These are phyloP conservation scores for Mystacides longicornis DNA, from an alignment of 2,888 invertebrate species.

Conservation along the genomic window DNA sequence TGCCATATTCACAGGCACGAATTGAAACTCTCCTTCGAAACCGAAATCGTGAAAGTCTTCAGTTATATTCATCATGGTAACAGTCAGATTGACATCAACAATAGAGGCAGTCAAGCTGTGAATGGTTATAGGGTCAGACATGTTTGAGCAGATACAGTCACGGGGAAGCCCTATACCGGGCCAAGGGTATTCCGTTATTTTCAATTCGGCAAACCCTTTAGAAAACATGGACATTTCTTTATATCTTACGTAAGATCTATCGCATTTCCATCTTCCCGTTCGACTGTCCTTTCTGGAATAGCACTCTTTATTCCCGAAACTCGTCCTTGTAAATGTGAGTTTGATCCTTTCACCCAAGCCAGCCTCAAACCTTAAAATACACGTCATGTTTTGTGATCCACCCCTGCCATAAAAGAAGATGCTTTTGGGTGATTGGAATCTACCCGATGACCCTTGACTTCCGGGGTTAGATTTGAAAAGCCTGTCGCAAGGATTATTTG, in stretches of 20 bases:
- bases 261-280: conserved; percentile 63
- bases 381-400: conserved; percentile 67
- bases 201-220: conserved; percentile 51
- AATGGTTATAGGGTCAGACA: conserved; percentile 56
- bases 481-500: conserved; percentile 57
- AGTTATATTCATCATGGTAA: conserved; percentile 72
- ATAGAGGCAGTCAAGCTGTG: conserved; percentile 62
- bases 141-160: conserved; percentile 67
- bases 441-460: conserved; percentile 49
- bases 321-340: conserved; percentile 59
- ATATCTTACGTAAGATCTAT: conserved; percentile 37
- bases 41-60: conserved; percentile 74
- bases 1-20: conserved; percentile 50
- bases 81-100: conserved; percentile 65
- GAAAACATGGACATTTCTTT: conserved; percentile 40
- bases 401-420: conserved; percentile 79
- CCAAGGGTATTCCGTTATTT: conserved; percentile 65
- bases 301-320: conserved; percentile 64
- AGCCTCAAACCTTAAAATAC: conserved; percentile 68
- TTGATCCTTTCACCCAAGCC: conserved; percentile 61
- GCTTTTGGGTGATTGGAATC: conserved; percentile 68
- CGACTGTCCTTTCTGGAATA: conserved; percentile 58
- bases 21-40: conserved; percentile 68
- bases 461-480: conserved; percentile 45
- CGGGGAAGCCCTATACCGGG: conserved; percentile 57